Conservation (phyloP, 2,113 vertebrate species). For the Progne subis region DNA sequence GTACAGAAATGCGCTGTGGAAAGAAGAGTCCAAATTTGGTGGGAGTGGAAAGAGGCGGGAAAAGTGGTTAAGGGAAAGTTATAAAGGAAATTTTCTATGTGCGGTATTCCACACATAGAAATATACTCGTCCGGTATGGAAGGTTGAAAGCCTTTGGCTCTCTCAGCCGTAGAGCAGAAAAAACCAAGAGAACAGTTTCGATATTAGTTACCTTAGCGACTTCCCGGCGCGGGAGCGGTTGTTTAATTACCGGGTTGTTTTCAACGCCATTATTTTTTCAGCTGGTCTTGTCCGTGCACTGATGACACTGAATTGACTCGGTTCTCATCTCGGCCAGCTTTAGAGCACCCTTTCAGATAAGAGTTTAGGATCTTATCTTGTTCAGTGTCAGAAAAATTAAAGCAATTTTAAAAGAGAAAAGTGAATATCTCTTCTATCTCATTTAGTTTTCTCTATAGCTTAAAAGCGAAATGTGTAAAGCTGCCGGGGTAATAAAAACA, state of each 20-base stretch:
- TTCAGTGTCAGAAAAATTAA: not conserved
- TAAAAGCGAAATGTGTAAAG: fast-evolving
- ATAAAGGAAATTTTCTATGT: fast-evolving
- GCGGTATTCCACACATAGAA: not conserved
- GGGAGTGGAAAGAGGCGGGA: fast-evolving
- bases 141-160: fast-evolving
- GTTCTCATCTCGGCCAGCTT: not conserved
- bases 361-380: not conserved
- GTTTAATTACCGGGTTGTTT: fast-evolving
- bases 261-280: fast-evolving
- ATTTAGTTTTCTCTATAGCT: not conserved
- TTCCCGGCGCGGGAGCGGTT: not conserved
- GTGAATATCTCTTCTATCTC: fast-evolving
- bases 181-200: fast-evolving
- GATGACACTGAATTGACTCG: not conserved
- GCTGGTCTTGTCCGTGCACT: not conserved
- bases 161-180: not conserved
- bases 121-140: fast-evolving
- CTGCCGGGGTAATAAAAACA: fast-evolving
- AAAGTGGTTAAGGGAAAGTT: not conserved
- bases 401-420: not conserved
- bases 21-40: not conserved
- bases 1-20: fast-evolving
- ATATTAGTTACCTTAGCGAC: fast-evolving
- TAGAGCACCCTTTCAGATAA: not conserved